Percentiles rank a stretch among this genome's conserved stretches.
phyloP scores from a whole-genome alignment of 2,888 invertebrate genomes.

The Rhopalosiphum nymphaeae region DNA sequence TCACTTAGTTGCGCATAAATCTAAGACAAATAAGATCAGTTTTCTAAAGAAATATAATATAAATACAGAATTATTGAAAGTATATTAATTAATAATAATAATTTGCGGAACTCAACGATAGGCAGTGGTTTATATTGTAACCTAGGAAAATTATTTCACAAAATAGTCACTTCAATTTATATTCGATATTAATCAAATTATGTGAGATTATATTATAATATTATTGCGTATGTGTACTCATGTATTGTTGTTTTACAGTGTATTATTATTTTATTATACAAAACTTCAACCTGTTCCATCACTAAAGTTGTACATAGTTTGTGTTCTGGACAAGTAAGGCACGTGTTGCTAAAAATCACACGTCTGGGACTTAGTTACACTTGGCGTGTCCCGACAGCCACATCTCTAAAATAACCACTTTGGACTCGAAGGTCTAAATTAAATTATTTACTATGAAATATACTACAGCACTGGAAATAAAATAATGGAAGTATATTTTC shows the following conservation, averaged over 20 bases:
- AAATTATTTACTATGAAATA: background rate
- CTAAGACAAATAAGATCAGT: background rate
- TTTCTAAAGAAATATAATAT: background rate
- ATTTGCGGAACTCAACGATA: background rate
- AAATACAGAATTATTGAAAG: background rate
- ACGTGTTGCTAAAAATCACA: conserved; percentile 20
- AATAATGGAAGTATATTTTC: background rate
- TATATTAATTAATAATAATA: background rate
- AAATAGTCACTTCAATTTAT: background rate
- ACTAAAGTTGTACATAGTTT: background rate
- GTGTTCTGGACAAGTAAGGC: background rate
- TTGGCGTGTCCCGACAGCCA: background rate
- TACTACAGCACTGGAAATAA: background rate
- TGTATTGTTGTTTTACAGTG: background rate
- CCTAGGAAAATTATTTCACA: background rate
- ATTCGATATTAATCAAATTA: background rate
- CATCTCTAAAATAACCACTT: background rate
- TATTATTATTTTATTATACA: background rate
- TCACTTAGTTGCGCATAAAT: background rate
- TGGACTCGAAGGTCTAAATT: background rate
- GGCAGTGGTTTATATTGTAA: background rate
- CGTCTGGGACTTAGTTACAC: background rate
- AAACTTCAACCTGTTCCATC: background rate
- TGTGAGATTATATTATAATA: background rate
- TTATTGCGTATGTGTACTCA: background rate